These are phyloP conservation scores for Phenacoccus solenopsis DNA, from an alignment of 1,140 invertebrate genomes.

Conservation along the genomic window DNA sequence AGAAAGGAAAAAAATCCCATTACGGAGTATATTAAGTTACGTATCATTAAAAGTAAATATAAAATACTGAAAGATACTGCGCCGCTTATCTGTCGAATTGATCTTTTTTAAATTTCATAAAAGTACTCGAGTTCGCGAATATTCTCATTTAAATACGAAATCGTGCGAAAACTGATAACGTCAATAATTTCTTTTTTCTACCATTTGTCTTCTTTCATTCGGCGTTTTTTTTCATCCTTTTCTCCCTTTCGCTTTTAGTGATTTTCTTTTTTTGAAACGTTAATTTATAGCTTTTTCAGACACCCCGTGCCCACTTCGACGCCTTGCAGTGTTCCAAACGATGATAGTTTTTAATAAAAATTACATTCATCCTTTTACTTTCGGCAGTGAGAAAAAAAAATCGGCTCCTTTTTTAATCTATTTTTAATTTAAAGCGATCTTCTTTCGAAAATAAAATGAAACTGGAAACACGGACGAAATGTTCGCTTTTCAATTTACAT, in stretches of 20 bases:
- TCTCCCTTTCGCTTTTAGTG: background rate
- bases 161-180: conserved; percentile 1
- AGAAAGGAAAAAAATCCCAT: too few species aligned
- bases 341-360: background rate
- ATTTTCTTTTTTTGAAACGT: conserved; percentile 3
- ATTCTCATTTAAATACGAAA: background rate
- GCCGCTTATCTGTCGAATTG: background rate
- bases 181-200: background rate
- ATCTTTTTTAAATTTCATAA: conserved; percentile 4
- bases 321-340: too few species aligned
- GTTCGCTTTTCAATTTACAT: too few species aligned
- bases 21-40: too few species aligned
- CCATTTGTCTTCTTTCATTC: conserved; percentile 1
- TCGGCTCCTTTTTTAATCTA: background rate
- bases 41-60: background rate
- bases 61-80: background rate
- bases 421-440: background rate
- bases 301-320: background rate
- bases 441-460: too few species aligned
- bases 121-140: background rate
- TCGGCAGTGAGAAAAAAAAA: too few species aligned
- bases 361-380: background rate
- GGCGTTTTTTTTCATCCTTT: background rate
- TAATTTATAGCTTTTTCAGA: background rate
- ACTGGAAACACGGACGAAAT: too few species aligned